Evolutionary conservation across 1,140 invertebrate genomes (phyloP).

Genomic region (Goniozus legneri): DNA sequence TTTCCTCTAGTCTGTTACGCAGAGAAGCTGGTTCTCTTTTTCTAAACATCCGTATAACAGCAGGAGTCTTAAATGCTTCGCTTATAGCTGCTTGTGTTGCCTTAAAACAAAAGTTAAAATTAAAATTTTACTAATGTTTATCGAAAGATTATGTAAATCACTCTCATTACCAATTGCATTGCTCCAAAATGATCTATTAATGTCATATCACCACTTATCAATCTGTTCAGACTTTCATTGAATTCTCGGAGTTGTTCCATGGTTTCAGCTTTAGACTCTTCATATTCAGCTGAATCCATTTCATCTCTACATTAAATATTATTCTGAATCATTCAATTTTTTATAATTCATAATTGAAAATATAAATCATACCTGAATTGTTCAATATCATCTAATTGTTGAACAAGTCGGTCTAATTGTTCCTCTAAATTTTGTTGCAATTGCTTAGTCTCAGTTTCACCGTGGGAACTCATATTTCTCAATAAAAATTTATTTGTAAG

Average conservation of each 20-base stretch:
- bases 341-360: slow-evolving; percentile 2
- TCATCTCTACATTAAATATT: slow-evolving; percentile 61
- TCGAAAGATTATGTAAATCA: background rate
- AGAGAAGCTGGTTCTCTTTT: slow-evolving; percentile 70
- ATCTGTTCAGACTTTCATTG: slow-evolving; percentile 64
- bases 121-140: background rate
- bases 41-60: slow-evolving; percentile 74
- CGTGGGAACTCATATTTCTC: slow-evolving; percentile 38
- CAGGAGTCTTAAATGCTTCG: slow-evolving; percentile 74
- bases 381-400: slow-evolving; percentile 72
- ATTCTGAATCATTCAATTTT: too few relatives aligned
- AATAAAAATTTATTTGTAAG: too few relatives aligned
- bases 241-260: slow-evolving; percentile 75
- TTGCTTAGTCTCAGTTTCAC: slow-evolving; percentile 59
- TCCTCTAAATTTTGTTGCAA: slow-evolving; percentile 68
- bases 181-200: slow-evolving; percentile 65
- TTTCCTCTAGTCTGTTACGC: slow-evolving; percentile 59
- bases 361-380: slow-evolving; percentile 61
- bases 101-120: slow-evolving; percentile 40
- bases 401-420: slow-evolving; percentile 69
- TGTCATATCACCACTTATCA: slow-evolving; percentile 68
- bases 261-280: slow-evolving; percentile 70
- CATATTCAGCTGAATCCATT: slow-evolving; percentile 65
- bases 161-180: slow-evolving; percentile 60
- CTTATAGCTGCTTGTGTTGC: slow-evolving; percentile 76